Conservation (phyloP, 2,797 vertebrate genomes). For the Tadarida brasiliensis region DNA sequence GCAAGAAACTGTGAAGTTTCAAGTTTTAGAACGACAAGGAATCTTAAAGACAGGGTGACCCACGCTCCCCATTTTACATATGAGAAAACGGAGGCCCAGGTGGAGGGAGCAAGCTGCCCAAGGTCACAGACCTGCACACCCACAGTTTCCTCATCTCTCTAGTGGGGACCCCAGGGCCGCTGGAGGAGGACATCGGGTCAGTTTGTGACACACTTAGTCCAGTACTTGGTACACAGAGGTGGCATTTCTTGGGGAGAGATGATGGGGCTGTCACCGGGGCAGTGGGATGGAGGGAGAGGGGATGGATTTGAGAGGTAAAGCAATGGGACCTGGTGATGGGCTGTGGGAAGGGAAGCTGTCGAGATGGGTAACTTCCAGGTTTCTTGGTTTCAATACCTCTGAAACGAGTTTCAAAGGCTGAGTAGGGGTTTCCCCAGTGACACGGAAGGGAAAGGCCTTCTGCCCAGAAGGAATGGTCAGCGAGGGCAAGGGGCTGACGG, state of each 20-base stretch:
- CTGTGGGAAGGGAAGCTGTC: neutral
- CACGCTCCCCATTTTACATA: neutral
- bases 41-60: neutral
- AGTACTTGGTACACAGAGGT: neutral
- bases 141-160: neutral
- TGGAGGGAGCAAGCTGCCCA: neutral
- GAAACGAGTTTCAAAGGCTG: neutral
- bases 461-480: neutral
- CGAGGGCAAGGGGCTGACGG: neutral
- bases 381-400: neutral
- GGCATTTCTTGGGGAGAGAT: neutral
- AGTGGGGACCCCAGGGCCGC: rapidly evolving
- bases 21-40: neutral
- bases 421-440: neutral
- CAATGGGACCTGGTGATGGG: too few relatives aligned
- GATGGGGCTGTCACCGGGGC: rapidly evolving
- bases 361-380: neutral
- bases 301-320: neutral
- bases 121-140: neutral
- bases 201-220: neutral
- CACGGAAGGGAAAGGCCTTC: neutral
- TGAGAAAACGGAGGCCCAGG: neutral
- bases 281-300: too few relatives aligned
- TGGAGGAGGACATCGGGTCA: neutral
- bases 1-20: neutral